A percentile compares a stretch with the other conserved stretches of the same genome.
These are phyloP conservation scores for Lottia gigantea DNA, from an alignment of 2,888 invertebrate species.

Conservation along the genomic window DNA sequence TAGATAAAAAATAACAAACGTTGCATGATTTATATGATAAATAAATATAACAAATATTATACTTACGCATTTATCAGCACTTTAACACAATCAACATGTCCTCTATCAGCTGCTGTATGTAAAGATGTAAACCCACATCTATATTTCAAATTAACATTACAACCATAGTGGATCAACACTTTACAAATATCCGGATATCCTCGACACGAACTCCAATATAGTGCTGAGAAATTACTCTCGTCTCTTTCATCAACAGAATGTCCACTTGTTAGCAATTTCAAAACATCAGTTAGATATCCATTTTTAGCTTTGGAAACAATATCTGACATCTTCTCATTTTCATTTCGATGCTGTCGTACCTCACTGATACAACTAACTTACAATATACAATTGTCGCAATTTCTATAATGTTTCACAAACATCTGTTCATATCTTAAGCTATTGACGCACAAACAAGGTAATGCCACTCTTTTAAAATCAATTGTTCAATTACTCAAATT, in stretches of 20 bases:
- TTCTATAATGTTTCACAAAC: too few species aligned
- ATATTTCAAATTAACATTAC: slow-evolving; percentile 49
- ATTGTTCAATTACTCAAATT: too few species aligned
- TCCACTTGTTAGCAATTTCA: slow-evolving; percentile 29
- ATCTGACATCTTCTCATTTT: slow-evolving; percentile 30
- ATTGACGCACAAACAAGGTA: too few species aligned
- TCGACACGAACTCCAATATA: slow-evolving; percentile 54
- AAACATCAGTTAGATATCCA: slow-evolving; percentile 36
- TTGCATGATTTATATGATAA: too few species aligned
- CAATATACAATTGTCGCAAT: neutral
- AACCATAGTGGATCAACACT: slow-evolving; percentile 40
- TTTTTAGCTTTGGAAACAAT: slow-evolving; percentile 46
- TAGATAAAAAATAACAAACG: too few species aligned
- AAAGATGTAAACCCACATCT: slow-evolving; percentile 53
- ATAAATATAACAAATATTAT: too few species aligned
- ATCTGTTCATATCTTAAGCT: too few species aligned
- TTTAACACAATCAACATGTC: slow-evolving; percentile 42
- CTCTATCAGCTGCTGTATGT: slow-evolving; percentile 52
- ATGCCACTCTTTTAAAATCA: too few species aligned
- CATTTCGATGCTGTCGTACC: slow-evolving; percentile 10
- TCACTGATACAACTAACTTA: neutral
- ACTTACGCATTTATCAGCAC: slow-evolving; percentile 32
- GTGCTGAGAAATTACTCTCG: slow-evolving; percentile 48
- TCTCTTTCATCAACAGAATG: slow-evolving; percentile 36
- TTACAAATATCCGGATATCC: slow-evolving; percentile 42